Conservation (phyloP, 2,888 invertebrate genomes). For the Pyrrhosoma nymphula region DNA sequence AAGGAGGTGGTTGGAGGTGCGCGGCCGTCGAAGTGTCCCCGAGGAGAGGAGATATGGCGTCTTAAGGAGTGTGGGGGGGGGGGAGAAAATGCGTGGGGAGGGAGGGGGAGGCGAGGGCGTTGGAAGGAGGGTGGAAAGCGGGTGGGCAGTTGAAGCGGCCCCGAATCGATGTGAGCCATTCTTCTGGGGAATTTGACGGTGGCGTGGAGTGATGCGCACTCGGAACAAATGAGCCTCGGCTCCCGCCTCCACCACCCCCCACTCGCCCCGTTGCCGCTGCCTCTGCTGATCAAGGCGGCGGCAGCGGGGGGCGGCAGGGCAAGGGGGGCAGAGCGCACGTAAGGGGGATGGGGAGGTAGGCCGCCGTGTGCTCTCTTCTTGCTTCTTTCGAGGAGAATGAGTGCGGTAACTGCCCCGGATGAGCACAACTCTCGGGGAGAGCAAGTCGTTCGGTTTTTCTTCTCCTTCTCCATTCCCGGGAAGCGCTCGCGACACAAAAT, state of each 20-base stretch:
- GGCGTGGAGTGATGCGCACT: constrained; percentile 66
- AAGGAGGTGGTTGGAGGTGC: background rate
- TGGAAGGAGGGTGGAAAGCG: background rate
- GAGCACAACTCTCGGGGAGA: too few relatives aligned
- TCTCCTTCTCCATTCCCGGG: too few relatives aligned
- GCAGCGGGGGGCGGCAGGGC: background rate
- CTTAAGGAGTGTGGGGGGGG: background rate
- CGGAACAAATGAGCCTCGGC: constrained; percentile 55
- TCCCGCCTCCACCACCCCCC: background rate
- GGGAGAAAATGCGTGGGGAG: background rate
- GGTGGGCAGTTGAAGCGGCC: constrained; percentile 18
- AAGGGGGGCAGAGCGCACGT: background rate
- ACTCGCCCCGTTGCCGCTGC: background rate
- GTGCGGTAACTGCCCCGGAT: too few relatives aligned
- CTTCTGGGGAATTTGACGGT: constrained; percentile 63
- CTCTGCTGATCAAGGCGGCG: background rate
- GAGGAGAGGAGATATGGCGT: too few relatives aligned
- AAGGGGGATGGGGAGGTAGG: too few relatives aligned
- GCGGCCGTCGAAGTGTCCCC: background rate
- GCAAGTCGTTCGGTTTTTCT: too few relatives aligned
- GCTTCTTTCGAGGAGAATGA: too few relatives aligned
- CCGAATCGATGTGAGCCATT: constrained; percentile 65
- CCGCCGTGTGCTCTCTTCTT: background rate
- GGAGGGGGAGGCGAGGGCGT: background rate
- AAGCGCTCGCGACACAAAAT: too few relatives aligned